Conservation (phyloP, 2,888 invertebrate genomes). For the Augiades crinisus region DNA sequence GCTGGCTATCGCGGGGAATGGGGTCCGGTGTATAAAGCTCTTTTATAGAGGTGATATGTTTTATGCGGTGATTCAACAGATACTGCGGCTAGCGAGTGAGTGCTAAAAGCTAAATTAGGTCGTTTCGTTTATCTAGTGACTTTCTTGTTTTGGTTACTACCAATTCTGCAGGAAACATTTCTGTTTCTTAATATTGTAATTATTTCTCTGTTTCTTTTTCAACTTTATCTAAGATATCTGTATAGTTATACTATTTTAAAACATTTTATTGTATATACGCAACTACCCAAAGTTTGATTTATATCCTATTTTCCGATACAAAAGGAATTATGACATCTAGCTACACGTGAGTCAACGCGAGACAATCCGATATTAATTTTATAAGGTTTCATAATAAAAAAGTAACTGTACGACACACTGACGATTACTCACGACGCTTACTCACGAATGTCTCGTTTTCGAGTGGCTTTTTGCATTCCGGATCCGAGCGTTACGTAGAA, state of each 20-base stretch:
- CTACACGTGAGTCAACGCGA: no score
- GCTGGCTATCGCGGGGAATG: slow-evolving; percentile 15
- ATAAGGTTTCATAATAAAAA: no score
- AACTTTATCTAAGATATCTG: no score
- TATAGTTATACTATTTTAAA: no score
- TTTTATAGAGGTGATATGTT: slow-evolving; percentile 4
- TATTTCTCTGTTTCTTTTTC: no score
- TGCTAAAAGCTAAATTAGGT: not conserved
- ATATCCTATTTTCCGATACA: not conserved
- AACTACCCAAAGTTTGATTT: no score
- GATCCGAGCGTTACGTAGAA: slow-evolving; percentile 51
- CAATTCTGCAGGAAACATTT: no score
- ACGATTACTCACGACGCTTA: slow-evolving; percentile 35
- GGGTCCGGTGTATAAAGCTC: not conserved
- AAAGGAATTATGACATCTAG: no score
- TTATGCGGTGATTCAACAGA: slow-evolving; percentile 1
- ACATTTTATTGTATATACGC: no score
- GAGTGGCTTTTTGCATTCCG: slow-evolving; percentile 47
- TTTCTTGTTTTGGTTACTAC: not conserved
- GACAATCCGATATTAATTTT: no score
- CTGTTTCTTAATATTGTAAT: no score
- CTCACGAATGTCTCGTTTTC: slow-evolving; percentile 50
- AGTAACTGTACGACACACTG: not conserved
- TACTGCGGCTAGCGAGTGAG: not conserved
- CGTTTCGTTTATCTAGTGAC: not conserved